Evolutionary conservation across 2,113 vertebrate genomes (phyloP).

Genomic region (Sialia sialis): DNA sequence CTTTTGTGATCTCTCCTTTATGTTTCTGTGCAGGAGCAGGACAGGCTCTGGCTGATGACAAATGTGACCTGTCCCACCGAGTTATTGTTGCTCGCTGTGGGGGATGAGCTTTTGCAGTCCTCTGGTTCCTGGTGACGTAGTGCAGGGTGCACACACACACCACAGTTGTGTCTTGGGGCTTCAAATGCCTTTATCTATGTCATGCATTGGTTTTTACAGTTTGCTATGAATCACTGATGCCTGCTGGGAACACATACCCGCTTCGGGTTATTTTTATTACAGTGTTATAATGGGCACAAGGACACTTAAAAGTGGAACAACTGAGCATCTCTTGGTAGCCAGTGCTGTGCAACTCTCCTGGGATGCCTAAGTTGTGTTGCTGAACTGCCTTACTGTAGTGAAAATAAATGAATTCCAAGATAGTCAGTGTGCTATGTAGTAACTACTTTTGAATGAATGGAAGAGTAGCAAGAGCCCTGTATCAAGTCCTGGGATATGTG

Average conservation of each 20-base stretch:
- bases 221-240: conserved; percentile 60
- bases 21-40: neutral
- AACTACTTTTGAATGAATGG: neutral
- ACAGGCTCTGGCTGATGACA: neutral
- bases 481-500: neutral
- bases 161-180: conserved; percentile 40
- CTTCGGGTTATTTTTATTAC: conserved; percentile 65
- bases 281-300: conserved; percentile 63
- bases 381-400: neutral
- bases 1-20: neutral
- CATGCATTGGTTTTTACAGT: conserved; percentile 39
- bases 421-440: neutral
- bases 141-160: neutral
- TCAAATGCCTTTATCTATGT: conserved; percentile 63
- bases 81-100: neutral
- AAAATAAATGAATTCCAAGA: neutral
- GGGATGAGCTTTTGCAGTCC: neutral
- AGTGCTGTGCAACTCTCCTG: conserved; percentile 2
- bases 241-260: conserved; percentile 50
- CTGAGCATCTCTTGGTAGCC: conserved; percentile 20
- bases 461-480: neutral
- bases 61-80: conserved; percentile 25
- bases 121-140: neutral
- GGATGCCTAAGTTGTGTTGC: neutral
- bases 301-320: conserved; percentile 55